These are phyloP conservation scores for Streptopelia turtur DNA, from an alignment of 2,797 vertebrate species.

Conservation along the genomic window DNA sequence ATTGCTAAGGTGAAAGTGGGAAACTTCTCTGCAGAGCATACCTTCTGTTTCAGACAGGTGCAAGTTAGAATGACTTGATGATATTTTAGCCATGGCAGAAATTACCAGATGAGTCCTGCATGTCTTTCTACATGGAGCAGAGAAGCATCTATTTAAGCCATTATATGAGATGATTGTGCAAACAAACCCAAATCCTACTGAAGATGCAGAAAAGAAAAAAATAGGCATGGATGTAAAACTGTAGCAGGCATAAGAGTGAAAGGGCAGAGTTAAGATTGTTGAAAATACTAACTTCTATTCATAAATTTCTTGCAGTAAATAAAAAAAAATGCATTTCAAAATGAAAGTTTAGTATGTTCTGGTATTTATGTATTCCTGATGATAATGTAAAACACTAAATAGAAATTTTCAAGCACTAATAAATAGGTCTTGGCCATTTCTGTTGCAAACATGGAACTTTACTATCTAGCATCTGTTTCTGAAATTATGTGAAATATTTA, in stretches of 20 bases:
- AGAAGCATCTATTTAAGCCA: not conserved
- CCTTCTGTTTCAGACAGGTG: not conserved
- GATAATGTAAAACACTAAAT: not conserved
- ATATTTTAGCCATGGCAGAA: not conserved
- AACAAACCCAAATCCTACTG: not conserved
- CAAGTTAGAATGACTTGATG: not conserved
- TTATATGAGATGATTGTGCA: not conserved
- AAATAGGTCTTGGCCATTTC: not conserved
- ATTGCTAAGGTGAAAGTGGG: not conserved
- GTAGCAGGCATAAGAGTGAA: not conserved
- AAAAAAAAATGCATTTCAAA: not conserved
- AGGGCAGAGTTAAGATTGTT: not conserved
- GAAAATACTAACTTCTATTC: not conserved
- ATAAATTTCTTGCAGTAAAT: not conserved
- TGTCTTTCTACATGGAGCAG: not conserved
- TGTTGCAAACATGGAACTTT: not conserved
- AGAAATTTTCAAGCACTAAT: not conserved
- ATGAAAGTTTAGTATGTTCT: not conserved
- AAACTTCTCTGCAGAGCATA: not conserved
- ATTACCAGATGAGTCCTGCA: not conserved
- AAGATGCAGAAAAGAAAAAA: not conserved
- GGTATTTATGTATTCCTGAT: not conserved
- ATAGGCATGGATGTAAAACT: not conserved
- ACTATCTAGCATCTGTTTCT: slow-evolving; percentile 66
- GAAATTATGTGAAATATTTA: slow-evolving; percentile 65